Evolutionary conservation across 1,140 invertebrate genomes (phyloP), one percentile per base, ranked within the genome.

Genomic region (Drosophila teissieri): DNA sequence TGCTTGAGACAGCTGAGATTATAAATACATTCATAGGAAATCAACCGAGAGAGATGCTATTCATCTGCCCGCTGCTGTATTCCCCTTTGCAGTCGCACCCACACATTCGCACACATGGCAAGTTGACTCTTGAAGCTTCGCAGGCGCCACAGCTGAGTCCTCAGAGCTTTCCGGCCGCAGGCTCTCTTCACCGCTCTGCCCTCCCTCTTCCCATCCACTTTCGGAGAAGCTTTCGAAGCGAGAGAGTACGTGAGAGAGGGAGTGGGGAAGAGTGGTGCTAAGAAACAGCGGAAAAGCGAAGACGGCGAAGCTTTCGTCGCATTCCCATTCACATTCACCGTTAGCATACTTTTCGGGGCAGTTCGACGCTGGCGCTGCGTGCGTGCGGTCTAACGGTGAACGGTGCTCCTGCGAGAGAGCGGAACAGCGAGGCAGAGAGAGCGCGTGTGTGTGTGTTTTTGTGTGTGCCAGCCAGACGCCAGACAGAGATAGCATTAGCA

Each of bases 321-420:
- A 78, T 48, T 53, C 81, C 45, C 56, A 67, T 68, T 69, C 77
- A 78, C 64, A 74, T 39, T 49, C 37, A 17, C 24, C 46, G 46
- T n/a, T 89, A 80, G 84, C 73, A 89, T 78, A 78, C 73, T 74
- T 79, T 79, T 89, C 65, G 58, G 46, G 81, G 78, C 77, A 89
- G 84, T 89, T 80, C 80, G 85, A 90, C 85, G 84, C 85, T 89
- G 85, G 80, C 84, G 84, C 84, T 89, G 85, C 85, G 85, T 89
- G 84, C 85, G 84, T 89, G 80, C 84, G 78, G 84, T 88, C 73
- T 78, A 84, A 79, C 76, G 72, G 65, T 69, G 72, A 76, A 73
- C 52, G 36, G 44, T 27, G 67, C 65, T 39, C 63, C 31, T 54
- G 22, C 4, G 31, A 72, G 36, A 7, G 46, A 62, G 42, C 48